These are phyloP conservation scores for Poliocrania exsul DNA, from an alignment of 2,797 vertebrate species.

Conservation along the genomic window DNA sequence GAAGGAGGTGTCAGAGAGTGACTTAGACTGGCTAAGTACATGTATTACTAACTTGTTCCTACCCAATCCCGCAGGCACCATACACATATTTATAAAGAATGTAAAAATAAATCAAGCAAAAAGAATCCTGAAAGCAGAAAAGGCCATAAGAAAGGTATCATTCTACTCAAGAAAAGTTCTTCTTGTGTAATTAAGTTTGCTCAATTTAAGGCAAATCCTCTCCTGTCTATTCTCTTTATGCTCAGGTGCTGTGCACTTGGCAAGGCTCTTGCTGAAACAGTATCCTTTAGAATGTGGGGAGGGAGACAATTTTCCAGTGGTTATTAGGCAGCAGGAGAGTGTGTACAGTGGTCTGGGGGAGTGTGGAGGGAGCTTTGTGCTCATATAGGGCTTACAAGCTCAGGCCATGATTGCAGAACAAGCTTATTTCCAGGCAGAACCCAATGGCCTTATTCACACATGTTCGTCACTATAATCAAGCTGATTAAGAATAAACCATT, in stretches of 20 bases:
- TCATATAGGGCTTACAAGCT: neutral
- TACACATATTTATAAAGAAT: neutral
- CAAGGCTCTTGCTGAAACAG: neutral
- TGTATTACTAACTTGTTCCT: neutral
- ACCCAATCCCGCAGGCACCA: neutral
- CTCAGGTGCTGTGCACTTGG: neutral
- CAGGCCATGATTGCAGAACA: neutral
- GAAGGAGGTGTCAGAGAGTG: neutral
- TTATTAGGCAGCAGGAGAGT: neutral
- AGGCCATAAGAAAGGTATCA: neutral
- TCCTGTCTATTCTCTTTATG: slow-evolving; percentile 14
- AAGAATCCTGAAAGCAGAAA: neutral
- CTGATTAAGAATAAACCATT: neutral
- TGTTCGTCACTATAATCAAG: rapidly evolving
- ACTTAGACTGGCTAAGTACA: neutral
- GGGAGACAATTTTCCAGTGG: neutral
- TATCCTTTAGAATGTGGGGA: neutral
- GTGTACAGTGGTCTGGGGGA: neutral
- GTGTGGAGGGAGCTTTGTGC: neutral
- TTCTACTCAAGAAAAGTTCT: neutral
- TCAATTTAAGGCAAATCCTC: slow-evolving; percentile 21
- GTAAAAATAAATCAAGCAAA: neutral
- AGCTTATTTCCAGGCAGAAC: neutral
- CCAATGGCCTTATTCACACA: neutral
- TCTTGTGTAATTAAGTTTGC: slow-evolving; percentile 11